Evolutionary conservation across 1,140 invertebrate species (phyloP).

Genomic region (Drosophila aff.): DNA sequence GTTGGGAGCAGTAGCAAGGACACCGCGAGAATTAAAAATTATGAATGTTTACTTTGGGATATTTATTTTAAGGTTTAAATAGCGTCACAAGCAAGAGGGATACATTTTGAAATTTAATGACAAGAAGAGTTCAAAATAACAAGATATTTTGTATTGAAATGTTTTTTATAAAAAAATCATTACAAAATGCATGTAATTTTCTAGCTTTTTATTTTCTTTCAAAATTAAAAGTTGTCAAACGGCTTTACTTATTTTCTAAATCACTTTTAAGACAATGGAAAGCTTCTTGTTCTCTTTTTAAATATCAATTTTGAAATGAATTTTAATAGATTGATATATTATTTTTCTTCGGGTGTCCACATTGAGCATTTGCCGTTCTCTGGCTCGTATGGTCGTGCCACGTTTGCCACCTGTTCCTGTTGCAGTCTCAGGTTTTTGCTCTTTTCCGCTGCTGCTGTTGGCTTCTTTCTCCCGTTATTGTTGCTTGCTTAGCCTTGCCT

Average conservation of each 20-base stretch:
- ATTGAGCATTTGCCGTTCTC: conserved; percentile 63
- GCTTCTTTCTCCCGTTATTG: conserved; percentile 75
- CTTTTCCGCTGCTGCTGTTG: conserved; percentile 46
- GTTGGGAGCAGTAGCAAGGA: conserved; percentile 1
- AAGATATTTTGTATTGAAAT: no score
- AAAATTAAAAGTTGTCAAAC: neutral
- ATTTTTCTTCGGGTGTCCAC: conserved; percentile 21
- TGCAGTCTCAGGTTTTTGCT: conserved; percentile 32
- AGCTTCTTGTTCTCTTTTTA: neutral
- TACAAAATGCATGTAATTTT: neutral
- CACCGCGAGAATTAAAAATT: neutral
- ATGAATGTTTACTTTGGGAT: neutral
- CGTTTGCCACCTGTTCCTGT: conserved; percentile 79
- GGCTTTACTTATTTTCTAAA: rapidly evolving
- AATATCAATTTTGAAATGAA: neutral
- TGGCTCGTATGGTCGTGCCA: conserved; percentile 63
- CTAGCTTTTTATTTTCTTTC: neutral
- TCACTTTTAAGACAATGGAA: neutral
- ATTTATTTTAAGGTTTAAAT: neutral
- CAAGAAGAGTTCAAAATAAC: neutral
- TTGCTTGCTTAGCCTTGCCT: conserved; percentile 70
- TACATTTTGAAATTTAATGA: no score
- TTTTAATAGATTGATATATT: neutral
- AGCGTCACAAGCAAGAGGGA: neutral
- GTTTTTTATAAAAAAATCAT: no score